Evolutionary conservation across 2,888 invertebrate genomes (phyloP), one percentile per base, ranked within the genome.

Genomic region (Lamellibrachia columna): DNA sequence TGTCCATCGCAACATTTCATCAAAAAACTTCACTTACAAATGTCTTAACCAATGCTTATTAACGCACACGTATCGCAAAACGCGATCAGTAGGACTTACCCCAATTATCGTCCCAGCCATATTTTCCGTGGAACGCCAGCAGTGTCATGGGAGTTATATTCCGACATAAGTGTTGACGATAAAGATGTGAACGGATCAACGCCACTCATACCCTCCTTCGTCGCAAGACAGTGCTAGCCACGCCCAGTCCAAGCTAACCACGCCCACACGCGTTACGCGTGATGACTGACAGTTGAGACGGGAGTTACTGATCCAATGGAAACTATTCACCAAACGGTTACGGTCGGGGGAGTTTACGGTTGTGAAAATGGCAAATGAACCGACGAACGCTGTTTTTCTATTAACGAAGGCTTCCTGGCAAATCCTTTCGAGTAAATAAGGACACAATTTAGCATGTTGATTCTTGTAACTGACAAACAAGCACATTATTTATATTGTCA

Each of bases 51-150:
- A 75, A 15, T 75, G 55, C n/a, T 6, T 75, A 40, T 0, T 75
- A 22, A 15, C 75, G 22, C 15, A 11, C n/a, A 75, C 22, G 3
- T 22, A 75, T 22, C 22, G 22, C 6, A 22, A 75, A 11, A 22
- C 75, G 22, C 22, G 75, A 75, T 22, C 15, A 75, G 22, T 75
- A 75, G 75, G n/a, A 75, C 75, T 22, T 75, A 75, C 75, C 75
- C 75, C 75, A 75, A 75, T 75, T 75, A 75, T 75, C 75, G 75
- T 75, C n/a, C 75, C 75, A 75, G 75, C 75, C 75, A 75, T 75
- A 22, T 22, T 75, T 75, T 75, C 22, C 75, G 75, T 75, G n/a
- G 75, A 75, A 75, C 15, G 15, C 75, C 75, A 75, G 75, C 75
- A n/a, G n/a, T 75, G 75, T 75, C 75, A 75, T 75, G 75, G 75